Conservation (phyloP, 2,888 invertebrate species). For the Acrocyrtus sp. region DNA sequence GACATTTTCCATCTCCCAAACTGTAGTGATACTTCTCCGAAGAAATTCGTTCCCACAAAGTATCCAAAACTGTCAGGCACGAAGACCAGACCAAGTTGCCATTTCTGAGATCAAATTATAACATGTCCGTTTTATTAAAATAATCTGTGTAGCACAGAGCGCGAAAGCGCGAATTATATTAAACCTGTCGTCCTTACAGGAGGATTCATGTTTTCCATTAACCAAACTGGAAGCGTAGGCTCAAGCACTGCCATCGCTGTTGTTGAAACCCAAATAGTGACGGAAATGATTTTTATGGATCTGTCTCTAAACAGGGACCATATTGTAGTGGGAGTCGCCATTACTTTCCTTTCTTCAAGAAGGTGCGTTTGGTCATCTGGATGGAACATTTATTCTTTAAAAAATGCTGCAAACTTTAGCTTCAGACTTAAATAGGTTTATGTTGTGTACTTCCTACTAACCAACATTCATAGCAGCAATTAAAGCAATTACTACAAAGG, state of each 20-base stretch:
- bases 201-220: constrained; percentile 75
- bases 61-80: constrained; percentile 88
- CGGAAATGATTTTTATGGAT: constrained; percentile 65
- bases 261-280: constrained; percentile 81
- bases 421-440: no score
- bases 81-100: constrained; percentile 84
- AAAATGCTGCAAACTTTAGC: no score
- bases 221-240: constrained; percentile 85
- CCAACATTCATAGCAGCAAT: constrained; percentile 70
- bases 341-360: constrained; percentile 10
- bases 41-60: constrained; percentile 82
- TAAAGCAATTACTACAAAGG: constrained; percentile 76
- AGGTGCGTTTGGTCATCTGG: constrained; percentile 28
- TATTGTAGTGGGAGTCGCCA: constrained; percentile 26
- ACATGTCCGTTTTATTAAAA: no score
- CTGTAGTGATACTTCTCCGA: constrained; percentile 75
- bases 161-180: no score
- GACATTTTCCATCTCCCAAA: constrained; percentile 76
- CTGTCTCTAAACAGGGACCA: constrained; percentile 54
- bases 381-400: constrained; percentile 33
- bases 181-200: no score
- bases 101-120: constrained; percentile 70
- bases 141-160: no score
- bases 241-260: constrained; percentile 85
- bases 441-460: no score